Conservation (phyloP, 2,888 invertebrate species). For the Pachliopta kotzebuea region DNA sequence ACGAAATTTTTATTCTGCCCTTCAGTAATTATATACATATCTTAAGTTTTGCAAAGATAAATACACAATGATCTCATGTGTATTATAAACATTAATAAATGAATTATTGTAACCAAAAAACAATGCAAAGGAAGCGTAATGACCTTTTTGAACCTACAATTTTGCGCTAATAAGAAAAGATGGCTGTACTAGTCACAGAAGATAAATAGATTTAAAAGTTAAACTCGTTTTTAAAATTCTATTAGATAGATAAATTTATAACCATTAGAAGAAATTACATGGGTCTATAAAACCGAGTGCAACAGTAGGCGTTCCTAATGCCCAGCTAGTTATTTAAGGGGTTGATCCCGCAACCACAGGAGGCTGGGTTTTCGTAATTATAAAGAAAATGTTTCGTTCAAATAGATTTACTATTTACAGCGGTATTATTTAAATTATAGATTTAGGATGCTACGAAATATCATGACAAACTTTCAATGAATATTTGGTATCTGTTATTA, state of each 20-base stretch:
- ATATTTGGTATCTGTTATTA: no score
- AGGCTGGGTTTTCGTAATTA: slow-evolving; percentile 32
- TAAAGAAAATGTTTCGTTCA: slow-evolving; percentile 6
- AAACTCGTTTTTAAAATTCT: slow-evolving; percentile 39
- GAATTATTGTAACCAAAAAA: no score
- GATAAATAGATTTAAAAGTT: neutral
- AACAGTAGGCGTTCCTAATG: slow-evolving; percentile 65
- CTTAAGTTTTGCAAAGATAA: neutral
- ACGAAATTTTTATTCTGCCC: slow-evolving; percentile 29
- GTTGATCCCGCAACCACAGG: slow-evolving; percentile 53
- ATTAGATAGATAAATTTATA: slow-evolving; percentile 60
- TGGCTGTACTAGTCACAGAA: neutral
- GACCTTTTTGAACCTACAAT: no score
- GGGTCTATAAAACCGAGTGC: slow-evolving; percentile 51
- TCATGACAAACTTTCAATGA: no score
- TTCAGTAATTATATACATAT: slow-evolving; percentile 31
- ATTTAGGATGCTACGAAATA: no score
- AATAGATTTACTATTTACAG: neutral
- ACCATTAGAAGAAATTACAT: slow-evolving; percentile 67
- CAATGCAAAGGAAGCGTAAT: no score
- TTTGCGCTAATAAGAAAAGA: neutral
- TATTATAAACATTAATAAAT: neutral
- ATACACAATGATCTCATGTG: neutral
- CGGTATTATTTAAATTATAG: neutral
- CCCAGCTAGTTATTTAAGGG: slow-evolving; percentile 49